Base-by-base conservation (phyloP, 1,140 invertebrate species). In the Magallana ariakensis region DNA sequence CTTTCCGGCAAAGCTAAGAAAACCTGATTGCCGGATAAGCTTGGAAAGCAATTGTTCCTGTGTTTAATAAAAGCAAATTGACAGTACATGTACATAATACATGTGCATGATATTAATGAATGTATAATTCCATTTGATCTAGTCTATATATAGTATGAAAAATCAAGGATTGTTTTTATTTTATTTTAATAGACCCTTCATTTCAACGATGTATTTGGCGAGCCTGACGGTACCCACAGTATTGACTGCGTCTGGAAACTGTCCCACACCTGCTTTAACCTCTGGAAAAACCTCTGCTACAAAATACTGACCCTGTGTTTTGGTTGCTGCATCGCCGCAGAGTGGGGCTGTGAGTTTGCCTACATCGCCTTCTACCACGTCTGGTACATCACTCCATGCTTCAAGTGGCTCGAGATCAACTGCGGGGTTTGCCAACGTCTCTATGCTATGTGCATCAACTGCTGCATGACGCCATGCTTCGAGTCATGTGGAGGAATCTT, bases 181-280 rank as follows among this genome's bases (percentile, higher is more conserved):
- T 26, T 66, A 82, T 84, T 84, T 55, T 46, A 46, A 46, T 55
- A 88, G 87, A 85, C 84, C 15, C 60, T 92, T 11, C 60, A 62
- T 11, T 97, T 97, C 96, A 96, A 97, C 88, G 97, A 97, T 89
- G 96, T 97, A 66, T 96, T 97, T 56, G 97, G 96, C 0, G 97
- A 97, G 94, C 97, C 97, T 13, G 96, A 97, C 85, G 96, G 96
- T 8, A 96, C 96, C 3, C 95, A 96, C 75, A 97, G 96, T 89
- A 96, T 96, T 1, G 96, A 97, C 92, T 97, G 96, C 91, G 96
- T 96, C 56, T 97, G 97, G 97, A 95, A 96, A 19, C 94, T 96
- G 10, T 96, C 96, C 87, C 95, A 95, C 87, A 94, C 95, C 70
- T 97, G 97, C 91, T 97, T 97, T 94, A 95, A 95, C 26, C 94